Evolutionary conservation across 2,797 vertebrate species (phyloP), one percentile per base, ranked within the genome.

Genomic region (Diceros bicornis): DNA sequence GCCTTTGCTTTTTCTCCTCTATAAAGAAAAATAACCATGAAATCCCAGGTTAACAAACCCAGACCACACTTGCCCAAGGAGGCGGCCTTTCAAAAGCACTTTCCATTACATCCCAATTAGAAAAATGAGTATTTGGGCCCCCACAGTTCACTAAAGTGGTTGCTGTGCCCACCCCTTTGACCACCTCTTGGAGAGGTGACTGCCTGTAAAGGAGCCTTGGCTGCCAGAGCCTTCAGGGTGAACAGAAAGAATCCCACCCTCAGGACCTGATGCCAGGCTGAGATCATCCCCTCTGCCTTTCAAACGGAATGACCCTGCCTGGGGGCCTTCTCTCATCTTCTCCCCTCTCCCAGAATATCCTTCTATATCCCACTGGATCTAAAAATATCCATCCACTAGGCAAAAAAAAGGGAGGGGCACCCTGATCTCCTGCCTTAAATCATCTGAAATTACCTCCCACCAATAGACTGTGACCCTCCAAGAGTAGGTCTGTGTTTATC

Each of bases 131-230:
- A 0, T 9, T 4, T 50, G 0, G 29, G 12, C 12, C 57, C 21
- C 77, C 0, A 0, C 0, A 2, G 5, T 10, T 71, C 47, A 29
- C 17, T 9, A 17, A 50, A 17, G 23, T 13, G 1, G 44, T 2
- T 12, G 37, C 55, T 8, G 25, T 47, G 29, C 50, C 32, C 20
- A 10, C 41, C 1, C 0, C 18, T 2, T 0, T 0, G 1, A 23
- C 41, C 1, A 2, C 13, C 18, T 34, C 78, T 29, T 2, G 0
- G 2, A 29, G 23, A 23, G 29, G 12, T 7, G 29, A 32, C 6
- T 14, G 44, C 17, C 16, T 1, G 3, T 7, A 83, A 82, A 44
- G 32, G 29, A 14, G 57, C 16, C 57, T 17, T 27, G 55, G 61
- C 34, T 75, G 17, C 25, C 4, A 4, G 29, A 18, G 23, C 11